Conservation (phyloP, 2,113 vertebrate genomes). For the Semnornis frantzii region DNA sequence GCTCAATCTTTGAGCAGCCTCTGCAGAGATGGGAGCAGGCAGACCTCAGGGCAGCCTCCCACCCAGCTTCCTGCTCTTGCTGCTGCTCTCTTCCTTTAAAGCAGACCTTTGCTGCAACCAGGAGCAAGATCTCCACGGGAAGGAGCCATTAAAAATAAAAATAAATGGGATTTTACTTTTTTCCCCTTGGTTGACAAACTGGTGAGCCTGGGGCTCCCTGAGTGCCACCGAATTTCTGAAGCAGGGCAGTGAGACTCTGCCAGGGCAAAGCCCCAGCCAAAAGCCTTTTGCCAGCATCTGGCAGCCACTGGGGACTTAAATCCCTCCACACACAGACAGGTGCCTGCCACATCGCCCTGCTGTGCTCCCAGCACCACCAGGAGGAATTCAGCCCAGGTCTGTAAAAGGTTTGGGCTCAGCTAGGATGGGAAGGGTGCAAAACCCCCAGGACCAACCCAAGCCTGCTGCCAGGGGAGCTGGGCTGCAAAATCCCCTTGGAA, state of each 20-base stretch:
- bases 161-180: not conserved
- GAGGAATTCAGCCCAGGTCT: not conserved
- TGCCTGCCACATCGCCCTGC: rapidly evolving
- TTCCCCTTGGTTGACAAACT: not conserved
- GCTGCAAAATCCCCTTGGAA: not conserved
- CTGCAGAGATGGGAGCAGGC: not conserved
- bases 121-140: not conserved
- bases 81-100: not conserved
- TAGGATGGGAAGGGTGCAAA: too few species aligned
- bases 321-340: rapidly evolving
- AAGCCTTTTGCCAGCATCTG: not conserved
- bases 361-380: rapidly evolving
- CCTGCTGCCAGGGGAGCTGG: not conserved
- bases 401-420: not conserved
- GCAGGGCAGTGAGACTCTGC: not conserved
- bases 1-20: not conserved
- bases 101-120: not conserved
- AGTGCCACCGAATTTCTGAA: not conserved
- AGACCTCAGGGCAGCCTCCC: not conserved
- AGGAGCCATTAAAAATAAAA: not conserved
- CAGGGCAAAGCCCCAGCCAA: not conserved
- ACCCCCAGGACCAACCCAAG: not conserved
- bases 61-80: not conserved
- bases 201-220: not conserved
- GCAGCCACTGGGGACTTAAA: not conserved